Evolutionary conservation across 35 echinoderm and acorn worm genomes (phyloP).

Genomic region (Heliocidaris tuberculata): DNA sequence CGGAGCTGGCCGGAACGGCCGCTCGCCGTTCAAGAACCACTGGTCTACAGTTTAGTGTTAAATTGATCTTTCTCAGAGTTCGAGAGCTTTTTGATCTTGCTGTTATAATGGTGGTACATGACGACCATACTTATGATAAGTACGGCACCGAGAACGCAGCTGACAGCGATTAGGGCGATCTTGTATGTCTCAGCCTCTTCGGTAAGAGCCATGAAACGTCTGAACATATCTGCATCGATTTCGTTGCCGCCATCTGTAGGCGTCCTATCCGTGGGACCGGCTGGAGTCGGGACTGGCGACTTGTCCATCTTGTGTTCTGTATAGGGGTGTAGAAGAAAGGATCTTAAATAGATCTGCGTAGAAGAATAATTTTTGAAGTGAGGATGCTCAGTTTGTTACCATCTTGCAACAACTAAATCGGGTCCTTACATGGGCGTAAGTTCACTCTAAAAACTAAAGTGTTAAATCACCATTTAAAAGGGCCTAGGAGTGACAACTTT

Average conservation of each 20-base stretch:
- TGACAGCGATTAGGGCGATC: conserved; percentile 24
- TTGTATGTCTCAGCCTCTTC: background rate
- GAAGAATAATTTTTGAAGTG: too few species aligned
- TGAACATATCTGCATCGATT: background rate
- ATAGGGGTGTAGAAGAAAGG: background rate
- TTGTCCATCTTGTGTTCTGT: background rate
- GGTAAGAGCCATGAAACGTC: background rate
- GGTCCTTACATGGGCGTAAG: too few species aligned
- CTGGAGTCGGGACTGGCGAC: background rate
- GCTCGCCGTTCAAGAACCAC: background rate
- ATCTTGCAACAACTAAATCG: too few species aligned
- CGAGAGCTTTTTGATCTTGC: background rate
- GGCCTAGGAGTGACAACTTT: too few species aligned
- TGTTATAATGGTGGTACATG: background rate
- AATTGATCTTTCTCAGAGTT: background rate
- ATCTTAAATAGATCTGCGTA: too few species aligned
- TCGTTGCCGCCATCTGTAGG: background rate
- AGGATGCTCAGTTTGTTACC: too few species aligned
- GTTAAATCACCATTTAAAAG: too few species aligned
- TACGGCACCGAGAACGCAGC: background rate
- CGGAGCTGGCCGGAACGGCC: too few species aligned
- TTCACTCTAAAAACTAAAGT: too few species aligned
- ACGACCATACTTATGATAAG: conserved; percentile 22
- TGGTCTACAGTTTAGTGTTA: background rate
- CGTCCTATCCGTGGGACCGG: background rate